Evolutionary conservation across 2,113 vertebrate genomes (phyloP), one percentile per base, ranked within the genome.

Genomic region (Lepus americanus): DNA sequence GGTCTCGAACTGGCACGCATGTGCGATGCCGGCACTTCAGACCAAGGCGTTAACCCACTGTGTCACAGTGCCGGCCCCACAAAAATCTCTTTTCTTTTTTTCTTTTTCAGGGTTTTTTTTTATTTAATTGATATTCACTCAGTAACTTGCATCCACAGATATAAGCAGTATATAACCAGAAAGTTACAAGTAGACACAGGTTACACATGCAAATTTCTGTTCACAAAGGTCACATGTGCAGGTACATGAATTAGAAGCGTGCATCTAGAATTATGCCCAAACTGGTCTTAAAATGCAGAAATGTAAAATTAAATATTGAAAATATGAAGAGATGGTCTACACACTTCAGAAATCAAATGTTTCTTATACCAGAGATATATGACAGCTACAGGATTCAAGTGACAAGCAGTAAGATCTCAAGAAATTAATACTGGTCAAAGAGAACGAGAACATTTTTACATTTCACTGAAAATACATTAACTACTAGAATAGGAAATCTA

Each of bases 371-470:
- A 97, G 97, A 97, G 97, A 97, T 98, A 97, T 96, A 98, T 39
- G 39, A 98, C 96, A 98, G 89, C 97, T n/a, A n/a, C n/a, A n/a
- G n/a, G n/a, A n/a, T n/a, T n/a, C n/a, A n/a, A n/a, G n/a, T n/a
- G n/a, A n/a, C n/a, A n/a, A n/a, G n/a, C n/a, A n/a, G n/a, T n/a
- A n/a, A n/a, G n/a, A n/a, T n/a, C n/a, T n/a, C n/a, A n/a, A n/a
- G n/a, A n/a, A n/a, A n/a, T n/a, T 98, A 98, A 98, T 98, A 98
- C 98, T 98, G 98, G 95, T 98, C 97, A 97, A 97, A 98, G 97
- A 97, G 97, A 96, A 97, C 9, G 91, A 96, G 98, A 97, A 66
- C 93, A 95, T 95, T 96, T 98, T 98, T 98, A 98, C 97, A 97
- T 97, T 94, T 97, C 98, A 98, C 98, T 98, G 98, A 98, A 98